Evolutionary conservation across 2,797 vertebrate genomes (phyloP).

Genomic region (Anguilla anguilla): DNA sequence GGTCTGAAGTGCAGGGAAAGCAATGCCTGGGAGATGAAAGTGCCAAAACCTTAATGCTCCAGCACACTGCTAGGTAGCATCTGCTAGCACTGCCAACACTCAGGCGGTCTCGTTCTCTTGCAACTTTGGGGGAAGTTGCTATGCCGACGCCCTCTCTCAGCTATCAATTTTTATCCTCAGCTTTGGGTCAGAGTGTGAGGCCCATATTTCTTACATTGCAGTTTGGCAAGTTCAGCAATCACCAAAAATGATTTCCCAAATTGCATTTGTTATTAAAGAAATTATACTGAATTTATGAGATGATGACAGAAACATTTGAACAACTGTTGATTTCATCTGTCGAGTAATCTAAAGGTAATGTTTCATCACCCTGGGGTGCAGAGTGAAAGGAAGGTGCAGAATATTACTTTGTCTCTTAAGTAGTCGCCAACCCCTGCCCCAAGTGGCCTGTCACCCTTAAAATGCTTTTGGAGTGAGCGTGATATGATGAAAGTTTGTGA

Average conservation of each 20-base stretch:
- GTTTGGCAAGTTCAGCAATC: background rate
- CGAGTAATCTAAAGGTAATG: background rate
- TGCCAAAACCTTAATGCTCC: background rate
- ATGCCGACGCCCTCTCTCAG: background rate
- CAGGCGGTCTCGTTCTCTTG: background rate
- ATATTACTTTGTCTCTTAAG: background rate
- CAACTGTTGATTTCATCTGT: background rate
- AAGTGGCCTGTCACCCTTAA: background rate
- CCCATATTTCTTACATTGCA: background rate
- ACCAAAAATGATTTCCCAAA: background rate
- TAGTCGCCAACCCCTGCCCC: background rate
- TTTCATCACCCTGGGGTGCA: background rate
- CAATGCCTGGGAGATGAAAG: constrained; percentile 24
- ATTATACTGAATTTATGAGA: background rate
- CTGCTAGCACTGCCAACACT: background rate
- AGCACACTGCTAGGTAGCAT: background rate
- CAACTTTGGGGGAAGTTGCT: background rate
- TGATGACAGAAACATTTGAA: background rate
- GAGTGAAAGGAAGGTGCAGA: background rate
- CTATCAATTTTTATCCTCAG: background rate
- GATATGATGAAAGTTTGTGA: background rate
- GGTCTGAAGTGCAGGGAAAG: constrained; percentile 18
- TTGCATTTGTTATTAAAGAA: background rate
- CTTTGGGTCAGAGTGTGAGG: background rate
- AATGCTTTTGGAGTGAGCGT: background rate